Conservation (phyloP, 2,888 invertebrate genomes). For the Troides oblongomaculatus region DNA sequence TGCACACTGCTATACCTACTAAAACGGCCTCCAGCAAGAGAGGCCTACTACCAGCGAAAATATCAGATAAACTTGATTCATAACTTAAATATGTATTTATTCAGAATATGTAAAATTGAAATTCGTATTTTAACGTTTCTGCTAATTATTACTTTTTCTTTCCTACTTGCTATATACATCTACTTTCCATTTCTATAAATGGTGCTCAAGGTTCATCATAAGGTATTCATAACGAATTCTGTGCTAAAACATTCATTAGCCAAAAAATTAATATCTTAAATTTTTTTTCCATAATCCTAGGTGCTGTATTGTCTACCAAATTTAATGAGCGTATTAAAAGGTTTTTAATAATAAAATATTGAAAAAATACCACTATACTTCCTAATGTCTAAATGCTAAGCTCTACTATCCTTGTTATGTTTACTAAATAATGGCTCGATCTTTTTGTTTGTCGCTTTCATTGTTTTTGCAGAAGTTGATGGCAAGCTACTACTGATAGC, state of each 20-base stretch:
- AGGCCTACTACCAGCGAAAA: neutral
- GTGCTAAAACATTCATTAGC: constrained; percentile 14
- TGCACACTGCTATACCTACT: no score
- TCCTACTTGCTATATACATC: constrained; percentile 31
- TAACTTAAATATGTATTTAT: constrained; percentile 2
- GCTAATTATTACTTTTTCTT: constrained; percentile 6
- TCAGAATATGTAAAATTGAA: constrained; percentile 9
- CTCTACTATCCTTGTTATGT: constrained; percentile 40
- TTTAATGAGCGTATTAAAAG: constrained; percentile 13
- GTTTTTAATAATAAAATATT: constrained; percentile 14
- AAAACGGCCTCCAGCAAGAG: no score
- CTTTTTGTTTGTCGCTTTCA: constrained; percentile 32
- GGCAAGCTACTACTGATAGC: constrained; percentile 3
- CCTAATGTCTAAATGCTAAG: constrained; percentile 41
- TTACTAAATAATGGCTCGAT: constrained; percentile 27
- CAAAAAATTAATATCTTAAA: constrained; percentile 8
- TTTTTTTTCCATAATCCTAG: constrained; percentile 20
- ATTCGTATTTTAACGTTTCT: constrained; percentile 12
- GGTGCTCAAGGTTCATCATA: constrained; percentile 10
- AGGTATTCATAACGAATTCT: neutral
- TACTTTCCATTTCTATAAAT: constrained; percentile 28
- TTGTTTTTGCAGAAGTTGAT: constrained; percentile 25
- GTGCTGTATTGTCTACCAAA: constrained; percentile 27
- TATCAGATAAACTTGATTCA: neutral
- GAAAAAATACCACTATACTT: constrained; percentile 16